These are phyloP conservation scores for Dromiciops gliroides DNA, from an alignment of 2,113 vertebrate species.

Conservation along the genomic window DNA sequence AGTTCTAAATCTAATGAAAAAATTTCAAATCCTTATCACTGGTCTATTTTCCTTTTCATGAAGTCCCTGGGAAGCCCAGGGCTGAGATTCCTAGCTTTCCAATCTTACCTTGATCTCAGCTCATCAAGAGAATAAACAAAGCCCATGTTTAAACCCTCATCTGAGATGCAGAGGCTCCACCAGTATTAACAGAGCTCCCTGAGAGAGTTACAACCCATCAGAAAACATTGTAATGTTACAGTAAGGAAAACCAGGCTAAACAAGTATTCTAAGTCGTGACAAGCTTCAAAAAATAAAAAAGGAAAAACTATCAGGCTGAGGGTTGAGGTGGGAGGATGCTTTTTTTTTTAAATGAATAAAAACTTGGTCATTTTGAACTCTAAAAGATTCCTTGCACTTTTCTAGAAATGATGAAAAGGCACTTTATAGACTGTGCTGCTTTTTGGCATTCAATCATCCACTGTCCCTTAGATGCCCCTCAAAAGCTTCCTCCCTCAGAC, in stretches of 20 bases:
- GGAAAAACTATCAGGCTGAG: not conserved
- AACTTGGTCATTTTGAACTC: conserved; percentile 8
- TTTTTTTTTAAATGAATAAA: not conserved
- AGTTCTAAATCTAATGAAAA: not conserved
- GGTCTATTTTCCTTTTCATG: not conserved
- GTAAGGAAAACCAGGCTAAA: not conserved
- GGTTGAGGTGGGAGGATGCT: not conserved
- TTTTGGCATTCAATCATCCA: not conserved
- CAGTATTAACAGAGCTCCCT: conserved; percentile 61
- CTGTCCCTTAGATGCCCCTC: too few relatives aligned
- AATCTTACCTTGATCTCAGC: conserved; percentile 31
- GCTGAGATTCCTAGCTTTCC: conserved; percentile 53
- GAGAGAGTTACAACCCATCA: conserved; percentile 61
- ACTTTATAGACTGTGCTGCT: not conserved
- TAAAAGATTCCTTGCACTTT: not conserved
- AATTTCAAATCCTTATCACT: fast-evolving
- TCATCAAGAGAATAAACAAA: conserved; percentile 63
- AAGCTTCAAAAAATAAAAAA: conserved; percentile 13
- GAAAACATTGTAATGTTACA: conserved; percentile 64
- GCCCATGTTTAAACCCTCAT: conserved; percentile 47
- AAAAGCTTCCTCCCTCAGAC: not conserved
- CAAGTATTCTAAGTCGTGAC: not conserved
- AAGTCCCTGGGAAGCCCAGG: not conserved
- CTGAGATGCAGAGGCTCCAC: conserved; percentile 60
- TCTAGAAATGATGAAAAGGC: not conserved